Base-by-base conservation (phyloP, 2,113 vertebrate species). In the Turnix velox region DNA sequence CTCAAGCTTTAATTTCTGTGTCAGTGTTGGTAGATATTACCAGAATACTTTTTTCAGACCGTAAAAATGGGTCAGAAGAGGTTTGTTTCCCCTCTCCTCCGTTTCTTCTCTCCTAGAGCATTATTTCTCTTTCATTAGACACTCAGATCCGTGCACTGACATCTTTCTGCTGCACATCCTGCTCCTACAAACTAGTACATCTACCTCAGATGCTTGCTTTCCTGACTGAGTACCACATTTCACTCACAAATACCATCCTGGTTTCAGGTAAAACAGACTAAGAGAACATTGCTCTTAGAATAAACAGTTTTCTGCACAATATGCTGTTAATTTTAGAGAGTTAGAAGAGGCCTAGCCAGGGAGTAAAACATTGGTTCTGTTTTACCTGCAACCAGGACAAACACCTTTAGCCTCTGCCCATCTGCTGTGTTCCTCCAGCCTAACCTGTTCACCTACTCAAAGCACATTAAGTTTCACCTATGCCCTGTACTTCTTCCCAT, bases 371-470 rank as follows among this genome's bases (percentile, higher is more conserved):
- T n/a, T n/a, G n/a, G n/a, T n/a, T n/a, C n/a, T n/a, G n/a, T n/a
- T n/a, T n/a, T n/a, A n/a, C n/a, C n/a, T n/a, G n/a, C n/a, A n/a
- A n/a, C n/a, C n/a, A n/a, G n/a, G n/a, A n/a, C n/a, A n/a, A n/a
- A 24, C 55, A 0, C 46, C 46, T 67, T 78, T 75, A 4, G 1
- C 35, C 43, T 51, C 39, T 67, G 71, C 46, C 62, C 43, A n/a
- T 13, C 27, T 52, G 52, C 43, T 46, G 15, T 3, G 4, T 11
- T n/a, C 8, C 14, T 27, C 49, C 0, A 0, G 12, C 18, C 24
- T 24, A 49, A 45, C 23, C 55, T 55, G 7, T 37, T 39, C 2
- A 1, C 39, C 55, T 18, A 14, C 18, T 12, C 48, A 51, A 43
- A 45, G 54, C 49, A 68, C 25, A 4, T 5, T 5, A 48, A 45